Conservation (phyloP, 1,140 invertebrate species). For the Pseudomyrmex flavicornis region DNA sequence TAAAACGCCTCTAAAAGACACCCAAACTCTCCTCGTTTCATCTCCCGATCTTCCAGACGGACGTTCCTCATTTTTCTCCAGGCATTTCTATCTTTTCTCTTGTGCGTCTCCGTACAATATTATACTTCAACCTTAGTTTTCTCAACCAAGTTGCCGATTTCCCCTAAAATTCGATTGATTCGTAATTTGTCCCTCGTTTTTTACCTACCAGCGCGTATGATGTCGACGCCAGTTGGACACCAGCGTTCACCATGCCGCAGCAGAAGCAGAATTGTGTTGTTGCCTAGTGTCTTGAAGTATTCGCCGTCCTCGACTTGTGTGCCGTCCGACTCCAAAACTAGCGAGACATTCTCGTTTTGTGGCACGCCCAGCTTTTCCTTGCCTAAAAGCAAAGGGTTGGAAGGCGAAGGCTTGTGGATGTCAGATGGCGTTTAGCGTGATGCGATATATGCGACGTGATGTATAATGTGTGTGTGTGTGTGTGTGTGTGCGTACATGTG, state of each 20-base stretch:
- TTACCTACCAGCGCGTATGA: constrained; percentile 93
- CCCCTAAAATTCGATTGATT: constrained; percentile 32
- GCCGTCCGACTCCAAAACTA: constrained; percentile 97
- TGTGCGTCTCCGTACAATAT: not conserved
- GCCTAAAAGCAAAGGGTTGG: constrained; percentile 84
- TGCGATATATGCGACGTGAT: constrained; percentile 18
- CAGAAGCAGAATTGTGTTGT: constrained; percentile 95
- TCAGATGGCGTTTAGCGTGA: constrained; percentile 16
- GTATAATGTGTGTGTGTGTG: not conserved
- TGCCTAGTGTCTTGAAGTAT: constrained; percentile 95
- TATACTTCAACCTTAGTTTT: constrained; percentile 23
- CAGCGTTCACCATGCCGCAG: constrained; percentile 95
- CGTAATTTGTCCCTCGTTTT: not conserved
- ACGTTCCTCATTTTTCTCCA: not conserved
- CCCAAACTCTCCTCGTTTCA: too few species aligned
- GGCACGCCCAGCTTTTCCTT: constrained; percentile 96
- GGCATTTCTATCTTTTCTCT: not conserved
- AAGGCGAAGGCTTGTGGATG: not conserved
- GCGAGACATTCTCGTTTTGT: constrained; percentile 91
- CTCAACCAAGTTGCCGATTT: constrained; percentile 58
- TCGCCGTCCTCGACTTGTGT: constrained; percentile 98
- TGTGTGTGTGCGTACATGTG: not conserved
- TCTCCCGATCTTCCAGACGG: too few species aligned
- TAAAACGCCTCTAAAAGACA: too few species aligned
- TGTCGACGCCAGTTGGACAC: constrained; percentile 95